Conservation (phyloP, 2,797 vertebrate genomes). For the Leucoraja ocellata region DNA sequence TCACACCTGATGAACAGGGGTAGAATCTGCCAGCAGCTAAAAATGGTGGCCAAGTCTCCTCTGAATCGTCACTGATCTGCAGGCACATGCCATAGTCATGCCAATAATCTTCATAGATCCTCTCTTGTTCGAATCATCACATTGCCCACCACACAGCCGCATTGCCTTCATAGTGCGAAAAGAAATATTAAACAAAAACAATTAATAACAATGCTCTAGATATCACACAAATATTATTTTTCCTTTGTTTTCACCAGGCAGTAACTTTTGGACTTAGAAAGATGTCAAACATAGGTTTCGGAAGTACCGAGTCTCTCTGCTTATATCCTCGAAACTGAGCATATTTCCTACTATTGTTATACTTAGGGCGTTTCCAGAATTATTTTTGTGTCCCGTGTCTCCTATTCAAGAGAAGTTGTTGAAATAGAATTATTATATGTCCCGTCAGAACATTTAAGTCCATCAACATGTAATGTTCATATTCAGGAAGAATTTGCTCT, state of each 20-base stretch:
- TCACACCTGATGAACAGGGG: background rate
- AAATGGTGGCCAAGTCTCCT: background rate
- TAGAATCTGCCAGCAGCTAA: background rate
- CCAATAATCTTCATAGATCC: background rate
- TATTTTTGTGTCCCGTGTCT: background rate
- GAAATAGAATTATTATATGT: constrained; percentile 18
- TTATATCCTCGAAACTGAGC: constrained; percentile 16
- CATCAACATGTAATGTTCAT: background rate
- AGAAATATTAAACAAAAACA: background rate
- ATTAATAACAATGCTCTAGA: background rate
- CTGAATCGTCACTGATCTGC: background rate
- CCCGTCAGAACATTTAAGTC: background rate
- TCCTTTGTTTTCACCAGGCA: background rate
- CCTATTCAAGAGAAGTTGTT: background rate
- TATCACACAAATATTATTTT: background rate
- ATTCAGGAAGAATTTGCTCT: constrained; percentile 30
- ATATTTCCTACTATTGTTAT: constrained; percentile 32
- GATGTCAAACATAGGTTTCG: background rate
- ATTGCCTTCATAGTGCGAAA: background rate
- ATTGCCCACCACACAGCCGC: background rate
- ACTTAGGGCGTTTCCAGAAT: background rate
- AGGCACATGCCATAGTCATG: too few species aligned
- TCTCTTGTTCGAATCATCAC: background rate
- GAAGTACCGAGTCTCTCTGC: background rate
- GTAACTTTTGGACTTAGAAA: background rate